These are phyloP conservation scores for Tretioscincus oriximinensis DNA, from an alignment of 2,113 vertebrate species.

Conservation along the genomic window DNA sequence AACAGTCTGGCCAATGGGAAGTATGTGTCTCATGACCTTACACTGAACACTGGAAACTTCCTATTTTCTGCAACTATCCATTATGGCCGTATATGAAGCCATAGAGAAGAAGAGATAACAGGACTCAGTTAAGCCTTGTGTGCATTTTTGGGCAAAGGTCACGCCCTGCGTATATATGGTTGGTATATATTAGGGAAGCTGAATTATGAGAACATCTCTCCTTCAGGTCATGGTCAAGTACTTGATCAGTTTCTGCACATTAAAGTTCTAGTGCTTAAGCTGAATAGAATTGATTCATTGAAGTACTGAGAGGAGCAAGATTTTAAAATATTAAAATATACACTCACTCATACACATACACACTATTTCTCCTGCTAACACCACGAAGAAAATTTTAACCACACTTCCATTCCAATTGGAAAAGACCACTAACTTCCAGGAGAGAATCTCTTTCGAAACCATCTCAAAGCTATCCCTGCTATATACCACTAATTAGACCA, in stretches of 20 bases:
- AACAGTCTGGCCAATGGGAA: neutral
- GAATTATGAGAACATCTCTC: neutral
- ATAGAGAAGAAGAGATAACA: neutral
- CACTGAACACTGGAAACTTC: neutral
- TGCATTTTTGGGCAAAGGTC: conserved; percentile 6
- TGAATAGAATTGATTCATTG: neutral
- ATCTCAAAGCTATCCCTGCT: conserved; percentile 19
- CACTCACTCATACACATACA: neutral
- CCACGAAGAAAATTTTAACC: neutral
- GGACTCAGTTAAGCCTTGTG: neutral
- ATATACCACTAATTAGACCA: conserved; percentile 24
- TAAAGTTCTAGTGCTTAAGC: neutral
- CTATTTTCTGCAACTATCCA: neutral
- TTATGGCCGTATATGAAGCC: neutral
- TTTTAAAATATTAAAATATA: neutral
- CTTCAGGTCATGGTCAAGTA: neutral
- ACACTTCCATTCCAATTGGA: neutral
- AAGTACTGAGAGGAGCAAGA: neutral
- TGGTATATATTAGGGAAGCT: conserved; percentile 21
- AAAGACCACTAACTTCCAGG: neutral
- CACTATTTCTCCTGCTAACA: neutral
- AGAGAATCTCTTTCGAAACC: conserved; percentile 13
- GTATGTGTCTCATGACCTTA: neutral
- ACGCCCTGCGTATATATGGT: neutral
- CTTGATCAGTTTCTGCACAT: neutral